A percentile compares a stretch with the other conserved stretches of the same genome.
These are phyloP conservation scores for Rhagonycha lutea DNA, from an alignment of 2,888 invertebrate genomes.

Conservation along the genomic window DNA sequence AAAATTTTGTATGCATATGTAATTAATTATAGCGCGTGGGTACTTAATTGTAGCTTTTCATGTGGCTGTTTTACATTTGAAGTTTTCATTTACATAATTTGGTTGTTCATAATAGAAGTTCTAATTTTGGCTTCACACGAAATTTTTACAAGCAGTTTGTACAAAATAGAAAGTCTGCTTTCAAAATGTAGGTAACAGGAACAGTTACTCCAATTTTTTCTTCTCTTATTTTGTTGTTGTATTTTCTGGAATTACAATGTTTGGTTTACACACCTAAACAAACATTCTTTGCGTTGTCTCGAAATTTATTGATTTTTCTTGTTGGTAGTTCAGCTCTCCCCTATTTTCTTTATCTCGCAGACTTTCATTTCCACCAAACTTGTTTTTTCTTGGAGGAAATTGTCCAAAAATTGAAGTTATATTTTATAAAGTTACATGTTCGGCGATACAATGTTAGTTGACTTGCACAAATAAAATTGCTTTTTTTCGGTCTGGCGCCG, in stretches of 20 bases:
- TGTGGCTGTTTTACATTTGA: background rate
- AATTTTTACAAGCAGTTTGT: background rate
- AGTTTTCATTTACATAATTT: background rate
- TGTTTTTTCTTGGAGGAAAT: background rate
- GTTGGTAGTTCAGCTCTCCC: background rate
- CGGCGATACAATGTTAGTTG: background rate
- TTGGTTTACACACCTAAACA: background rate
- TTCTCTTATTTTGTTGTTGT: background rate
- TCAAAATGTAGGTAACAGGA: background rate
- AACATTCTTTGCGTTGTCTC: background rate
- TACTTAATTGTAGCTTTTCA: background rate
- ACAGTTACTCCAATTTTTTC: background rate
- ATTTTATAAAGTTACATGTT: background rate
- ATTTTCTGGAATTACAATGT: background rate
- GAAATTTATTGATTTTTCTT: background rate
- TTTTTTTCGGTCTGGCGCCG: conserved; percentile 14
- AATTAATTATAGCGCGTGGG: background rate
- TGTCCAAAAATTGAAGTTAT: background rate
- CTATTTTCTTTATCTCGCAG: background rate
- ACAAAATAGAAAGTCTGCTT: background rate
- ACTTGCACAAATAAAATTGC: conserved; percentile 5
- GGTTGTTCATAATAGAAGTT: background rate
- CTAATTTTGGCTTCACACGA: background rate
- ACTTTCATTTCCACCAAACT: background rate
- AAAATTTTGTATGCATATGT: background rate